These are phyloP conservation scores for Solen grandis DNA, from an alignment of 1,140 invertebrate species.

Conservation along the genomic window DNA sequence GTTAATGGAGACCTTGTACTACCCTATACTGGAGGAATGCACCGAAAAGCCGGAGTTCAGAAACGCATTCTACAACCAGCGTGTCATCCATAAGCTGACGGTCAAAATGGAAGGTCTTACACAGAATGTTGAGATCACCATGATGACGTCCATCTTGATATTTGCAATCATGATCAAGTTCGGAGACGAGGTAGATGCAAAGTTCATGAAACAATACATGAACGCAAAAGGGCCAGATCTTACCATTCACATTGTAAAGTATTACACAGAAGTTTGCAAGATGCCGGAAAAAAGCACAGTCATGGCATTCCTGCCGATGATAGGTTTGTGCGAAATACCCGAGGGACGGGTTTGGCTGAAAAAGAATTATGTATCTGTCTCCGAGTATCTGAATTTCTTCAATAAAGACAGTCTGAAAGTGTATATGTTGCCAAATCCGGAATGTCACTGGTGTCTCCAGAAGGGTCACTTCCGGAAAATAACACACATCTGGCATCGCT, in stretches of 20 bases:
- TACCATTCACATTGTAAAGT: slow-evolving; percentile 53
- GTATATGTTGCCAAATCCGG: background rate
- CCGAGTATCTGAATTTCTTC: slow-evolving; percentile 41
- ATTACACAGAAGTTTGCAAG: slow-evolving; percentile 17
- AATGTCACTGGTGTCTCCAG: slow-evolving; percentile 35
- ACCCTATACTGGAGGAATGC: slow-evolving; percentile 21
- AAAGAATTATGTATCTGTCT: slow-evolving; percentile 42
- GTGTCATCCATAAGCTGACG: background rate
- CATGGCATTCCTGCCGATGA: slow-evolving; percentile 36
- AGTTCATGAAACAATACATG: slow-evolving; percentile 63
- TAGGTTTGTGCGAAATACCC: slow-evolving; percentile 46
- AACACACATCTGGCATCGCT: slow-evolving; percentile 51
- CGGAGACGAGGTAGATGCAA: slow-evolving; percentile 47
- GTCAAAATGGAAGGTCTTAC: background rate
- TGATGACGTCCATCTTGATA: background rate
- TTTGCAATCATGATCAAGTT: slow-evolving; percentile 54
- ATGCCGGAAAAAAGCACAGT: background rate
- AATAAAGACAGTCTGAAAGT: slow-evolving; percentile 23
- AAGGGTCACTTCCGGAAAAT: slow-evolving; percentile 16
- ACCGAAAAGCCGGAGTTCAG: slow-evolving; percentile 5
- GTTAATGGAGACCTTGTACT: too few species aligned
- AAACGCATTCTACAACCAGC: slow-evolving; percentile 16
- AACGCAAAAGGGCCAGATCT: slow-evolving; percentile 52
- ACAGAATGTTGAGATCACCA: background rate
- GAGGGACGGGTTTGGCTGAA: slow-evolving; percentile 57